phyloP scores from a whole-genome alignment of 2,113 vertebrate genomes.

The Hymenochirus boettgeri region DNA sequence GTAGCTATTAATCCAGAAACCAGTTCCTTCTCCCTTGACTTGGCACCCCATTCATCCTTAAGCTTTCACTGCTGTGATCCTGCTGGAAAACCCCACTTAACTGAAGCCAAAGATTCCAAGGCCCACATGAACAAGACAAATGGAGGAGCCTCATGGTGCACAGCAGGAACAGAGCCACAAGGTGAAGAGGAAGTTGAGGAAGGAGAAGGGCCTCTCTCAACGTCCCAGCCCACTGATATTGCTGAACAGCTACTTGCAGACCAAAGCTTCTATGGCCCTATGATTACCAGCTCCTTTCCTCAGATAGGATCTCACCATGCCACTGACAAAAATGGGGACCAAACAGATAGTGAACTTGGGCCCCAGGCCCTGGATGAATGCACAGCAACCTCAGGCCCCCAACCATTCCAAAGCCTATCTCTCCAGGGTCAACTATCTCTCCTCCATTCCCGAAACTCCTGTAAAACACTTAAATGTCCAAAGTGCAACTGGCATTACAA shows the following conservation, averaged over 20 bases:
- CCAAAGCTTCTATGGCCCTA: constrained; percentile 47
- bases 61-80: constrained; percentile 44
- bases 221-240: constrained; percentile 25
- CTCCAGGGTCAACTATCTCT: constrained; percentile 59
- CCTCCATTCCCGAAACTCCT: constrained; percentile 61
- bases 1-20: constrained; percentile 23
- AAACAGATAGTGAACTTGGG: constrained; percentile 32
- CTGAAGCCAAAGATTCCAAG: constrained; percentile 47
- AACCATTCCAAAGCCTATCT: constrained; percentile 38
- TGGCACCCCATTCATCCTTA: constrained; percentile 42
- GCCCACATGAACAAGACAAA: constrained; percentile 28
- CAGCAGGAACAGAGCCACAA: constrained; percentile 15
- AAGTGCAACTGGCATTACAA: constrained; percentile 70
- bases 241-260: constrained; percentile 35
- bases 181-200: constrained; percentile 40
- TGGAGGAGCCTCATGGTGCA: constrained; percentile 26
- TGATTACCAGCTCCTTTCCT: constrained; percentile 31
- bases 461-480: constrained; percentile 65
- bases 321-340: constrained; percentile 31
- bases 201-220: constrained; percentile 5
- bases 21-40: constrained; percentile 17
- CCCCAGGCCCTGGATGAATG: constrained; percentile 24
- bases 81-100: constrained; percentile 45
- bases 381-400: constrained; percentile 33
- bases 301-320: constrained; percentile 22